Evolutionary conservation across 2,888 invertebrate species (phyloP), one percentile per base, ranked within the genome.

Genomic region (Parnassius mnemosyne): DNA sequence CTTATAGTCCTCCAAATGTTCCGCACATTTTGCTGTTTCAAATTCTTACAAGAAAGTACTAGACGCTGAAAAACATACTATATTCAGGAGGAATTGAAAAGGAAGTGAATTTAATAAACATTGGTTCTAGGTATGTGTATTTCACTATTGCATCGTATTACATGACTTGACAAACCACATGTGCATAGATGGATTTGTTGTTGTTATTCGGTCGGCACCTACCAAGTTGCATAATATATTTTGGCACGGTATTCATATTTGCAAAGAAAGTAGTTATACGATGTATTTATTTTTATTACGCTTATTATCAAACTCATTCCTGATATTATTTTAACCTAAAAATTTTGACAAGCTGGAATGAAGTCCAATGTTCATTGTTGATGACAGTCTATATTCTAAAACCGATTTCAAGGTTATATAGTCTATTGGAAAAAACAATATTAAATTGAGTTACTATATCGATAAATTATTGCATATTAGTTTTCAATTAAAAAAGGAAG

Each of bases 1-100:
- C 87, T 92, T 92, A 89, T 66, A 85, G 85, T 86, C 85, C 81
- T 85, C 84, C 83, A 88, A 89, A 85, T 83, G 87, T 84, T 88
- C 77, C 85, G 84, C 89, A 87, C 87, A 85, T 89, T 89, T 88
- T 83, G 78, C 84, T 82, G 84, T 81, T 84, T 85, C 79, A 66
- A 77, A 70, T 77, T 82, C 77, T 72, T 80, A 77, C 81, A 79
- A 84, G 81, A 81, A 74, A 76, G 71, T 77, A 77, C 80, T 80
- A 80, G 71, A 77, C 71, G 80, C 81, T 83, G 84, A 81, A 84
- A 85, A 81, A 82, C 74, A 84, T 83, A 81, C 80, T 84, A 81
- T 80, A 79, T 71, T 77, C 75, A 70, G 80, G 80, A 78, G 77
- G 77, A 78, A 81, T 79, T 76, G 73, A 71, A 77, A 80, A 80